Evolutionary conservation across 2,113 vertebrate genomes (phyloP), one percentile per base, ranked within the genome.

Genomic region (Rallus limicola): DNA sequence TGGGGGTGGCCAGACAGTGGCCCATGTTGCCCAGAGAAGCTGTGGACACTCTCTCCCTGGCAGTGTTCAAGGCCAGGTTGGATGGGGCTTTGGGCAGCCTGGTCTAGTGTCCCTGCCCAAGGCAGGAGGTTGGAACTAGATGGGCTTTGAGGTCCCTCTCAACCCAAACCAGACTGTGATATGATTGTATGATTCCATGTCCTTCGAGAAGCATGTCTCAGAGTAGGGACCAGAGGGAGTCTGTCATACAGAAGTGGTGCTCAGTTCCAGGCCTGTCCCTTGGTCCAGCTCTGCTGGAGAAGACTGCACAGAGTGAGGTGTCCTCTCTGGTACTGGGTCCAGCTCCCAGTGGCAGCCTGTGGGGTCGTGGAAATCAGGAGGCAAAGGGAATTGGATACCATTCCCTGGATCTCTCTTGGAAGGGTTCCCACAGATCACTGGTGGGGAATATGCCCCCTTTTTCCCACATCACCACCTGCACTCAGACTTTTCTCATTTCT

Each of bases 231-330:
- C 23, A 52, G 36, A 78, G 38, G 25, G 44, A 78, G 36, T 9
- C 34, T 36, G 48, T n/a, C 48, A 33, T 1, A 16, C 72, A 72
- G 63, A 17, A 46, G 7, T 0, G 0, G 31, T 36, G 60, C 60
- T 53, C 65, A 67, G 75, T 52, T 92, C 48, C 56, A 85, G 33
- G 26, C 4, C n/a, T 20, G 26, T n/a, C 12, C 68, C 55, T 64
- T 44, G 48, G 23, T 55, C 53, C 77, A 74, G 34, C 25, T 81
- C 40, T 72, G 63, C 28, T 40, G 38, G 9, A 92, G 55, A 18
- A 1, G 7, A 19, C 9, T 52, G 26, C 2, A 1, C 2, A 67
- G 74, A 64, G n/a, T 38, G 29, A 67, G 3, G 9, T 42, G 25
- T 25, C 78, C 38, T 56, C 67, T 83, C 59, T 69, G 33, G 50